These are phyloP conservation scores for Montipora sp. DNA, from an alignment of 64 coral and sea anemone genomes.

Conservation along the genomic window DNA sequence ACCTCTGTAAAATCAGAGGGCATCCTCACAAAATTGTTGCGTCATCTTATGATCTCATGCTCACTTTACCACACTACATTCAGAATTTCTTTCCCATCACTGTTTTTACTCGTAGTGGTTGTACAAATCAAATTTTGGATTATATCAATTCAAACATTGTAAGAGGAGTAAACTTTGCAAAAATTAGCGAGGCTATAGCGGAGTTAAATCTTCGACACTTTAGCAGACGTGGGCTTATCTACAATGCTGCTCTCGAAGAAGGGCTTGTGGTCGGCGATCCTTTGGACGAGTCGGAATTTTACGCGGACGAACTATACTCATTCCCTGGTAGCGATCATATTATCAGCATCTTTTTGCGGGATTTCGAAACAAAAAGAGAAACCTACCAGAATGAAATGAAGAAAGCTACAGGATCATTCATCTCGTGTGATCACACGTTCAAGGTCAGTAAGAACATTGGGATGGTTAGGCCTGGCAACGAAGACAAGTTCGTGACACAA, in stretches of 20 bases:
- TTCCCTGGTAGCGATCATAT: constrained; percentile 63
- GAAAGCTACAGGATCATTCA: neutral
- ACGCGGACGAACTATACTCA: constrained; percentile 19
- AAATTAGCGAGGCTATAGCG: constrained; percentile 35
- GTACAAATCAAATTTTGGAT: constrained; percentile 46
- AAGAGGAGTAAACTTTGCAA: constrained; percentile 59
- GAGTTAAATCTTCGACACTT: constrained; percentile 35
- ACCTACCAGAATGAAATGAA: constrained; percentile 39
- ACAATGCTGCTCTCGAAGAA: constrained; percentile 1
- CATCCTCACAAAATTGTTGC: constrained; percentile 44
- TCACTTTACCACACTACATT: constrained; percentile 13
- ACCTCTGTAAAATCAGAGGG: neutral
- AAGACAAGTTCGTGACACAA: constrained; percentile 26
- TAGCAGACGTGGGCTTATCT: neutral
- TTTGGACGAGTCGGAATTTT: constrained; percentile 17
- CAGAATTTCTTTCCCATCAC: constrained; percentile 17
- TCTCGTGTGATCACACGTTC: constrained; percentile 60
- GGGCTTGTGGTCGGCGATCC: neutral
- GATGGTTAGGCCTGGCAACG: neutral
- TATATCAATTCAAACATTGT: constrained; percentile 53
- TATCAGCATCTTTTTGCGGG: constrained; percentile 43
- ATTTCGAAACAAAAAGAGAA: constrained; percentile 29
- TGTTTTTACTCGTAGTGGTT: constrained; percentile 37
- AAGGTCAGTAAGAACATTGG: constrained; percentile 51
- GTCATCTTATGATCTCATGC: constrained; percentile 12